Percentiles rank a stretch among this genome's conserved stretches.
Conservation (phyloP, 2,113 vertebrate genomes). For the Aphyosemion australe region DNA sequence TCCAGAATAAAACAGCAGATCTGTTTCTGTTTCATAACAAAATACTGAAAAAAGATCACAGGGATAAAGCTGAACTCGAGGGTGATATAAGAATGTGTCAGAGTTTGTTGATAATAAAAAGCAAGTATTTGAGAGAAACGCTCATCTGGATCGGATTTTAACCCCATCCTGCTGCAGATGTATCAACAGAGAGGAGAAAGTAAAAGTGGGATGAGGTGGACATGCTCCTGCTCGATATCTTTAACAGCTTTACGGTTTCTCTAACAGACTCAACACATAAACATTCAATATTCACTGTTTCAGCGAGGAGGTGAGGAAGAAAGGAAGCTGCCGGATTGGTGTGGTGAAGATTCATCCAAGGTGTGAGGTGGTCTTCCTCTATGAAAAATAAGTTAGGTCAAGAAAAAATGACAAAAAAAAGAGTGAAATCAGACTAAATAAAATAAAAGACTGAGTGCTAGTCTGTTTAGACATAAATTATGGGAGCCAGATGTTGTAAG, state of each 20-base stretch:
- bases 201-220: neutral
- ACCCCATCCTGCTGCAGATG: slow-evolving; percentile 6
- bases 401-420: neutral
- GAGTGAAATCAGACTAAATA: neutral
- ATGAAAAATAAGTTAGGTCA: neutral
- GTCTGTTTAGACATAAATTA: too few species aligned
- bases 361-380: neutral
- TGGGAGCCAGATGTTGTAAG: too few species aligned
- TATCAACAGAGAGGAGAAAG: neutral
- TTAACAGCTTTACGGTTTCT: slow-evolving; percentile 21
- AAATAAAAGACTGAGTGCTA: neutral
- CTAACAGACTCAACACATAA: neutral
- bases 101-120: neutral
- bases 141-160: neutral
- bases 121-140: neutral
- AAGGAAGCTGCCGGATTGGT: slow-evolving; percentile 12
- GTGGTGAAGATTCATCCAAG: slow-evolving; percentile 6
- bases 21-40: slow-evolving; percentile 4
- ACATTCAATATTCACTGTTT: slow-evolving; percentile 2
- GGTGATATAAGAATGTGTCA: neutral
- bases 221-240: slow-evolving; percentile 21
- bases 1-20: slow-evolving; percentile 1
- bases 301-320: neutral
- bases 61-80: slow-evolving; percentile 1
- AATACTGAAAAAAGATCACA: neutral